Evolutionary conservation across 1,140 invertebrate species (phyloP), one percentile per base, ranked within the genome.

Genomic region (Mya arenaria): DNA sequence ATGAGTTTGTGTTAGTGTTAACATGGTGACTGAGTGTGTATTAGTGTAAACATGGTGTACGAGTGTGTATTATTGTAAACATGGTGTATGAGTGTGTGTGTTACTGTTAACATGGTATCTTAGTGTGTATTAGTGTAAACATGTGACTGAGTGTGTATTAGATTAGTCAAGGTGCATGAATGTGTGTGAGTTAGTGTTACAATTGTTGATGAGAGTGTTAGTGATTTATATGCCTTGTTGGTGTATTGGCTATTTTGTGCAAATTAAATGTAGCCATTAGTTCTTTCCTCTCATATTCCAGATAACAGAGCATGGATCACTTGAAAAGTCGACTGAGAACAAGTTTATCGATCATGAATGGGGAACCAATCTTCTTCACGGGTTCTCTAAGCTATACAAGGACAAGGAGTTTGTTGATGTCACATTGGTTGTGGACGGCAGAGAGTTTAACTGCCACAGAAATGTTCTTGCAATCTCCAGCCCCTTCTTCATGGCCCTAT

Each of bases 401-500:
- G 89, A 92, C 56, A 91, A 92, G 36, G 89, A 92, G 48, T 94
- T 94, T 86, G 94, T 94, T 84, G 94, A 94, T 88, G 91, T 94
- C 8, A 92, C 91, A 4, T 77, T 94, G 28, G 90, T 87, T 82
- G 94, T 94, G 2, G 93, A 93, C 37, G 88, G 89, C 10, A 74
- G 85, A 83, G 93, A 93, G 63, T 94, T 94, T 87, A 92, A 92
- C 19, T 94, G 93, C 85, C 94, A 94, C 82, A 92, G 91, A 83
- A 93, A 92, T 87, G 93, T 94, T 19, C 88, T 94, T 30, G 93
- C 93, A 6, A 89, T 93, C 34, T 93, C 93, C 44, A 94, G 94
- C 86, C 92, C 93, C 4, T 94, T 94, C 84, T 94, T 94, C 87
- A 90, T 94, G 92, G 93, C 93, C 6, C 94, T 94, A 93, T 94